A percentile compares a stretch with the other conserved stretches of the same genome.
Conservation (phyloP, 2,888 invertebrate species). For the Drosophila anceps region DNA sequence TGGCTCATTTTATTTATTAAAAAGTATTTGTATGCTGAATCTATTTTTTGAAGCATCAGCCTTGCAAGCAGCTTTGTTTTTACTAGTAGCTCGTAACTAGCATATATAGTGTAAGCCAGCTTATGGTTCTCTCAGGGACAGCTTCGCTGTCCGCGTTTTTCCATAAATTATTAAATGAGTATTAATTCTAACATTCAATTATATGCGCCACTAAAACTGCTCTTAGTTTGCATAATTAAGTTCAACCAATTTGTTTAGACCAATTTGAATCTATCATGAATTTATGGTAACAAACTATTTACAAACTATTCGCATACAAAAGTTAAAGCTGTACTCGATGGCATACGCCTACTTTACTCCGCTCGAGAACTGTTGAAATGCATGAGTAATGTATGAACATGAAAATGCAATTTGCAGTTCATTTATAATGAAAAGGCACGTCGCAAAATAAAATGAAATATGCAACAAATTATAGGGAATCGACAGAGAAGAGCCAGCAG, state of each 20-base stretch:
- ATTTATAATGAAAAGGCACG: slow-evolving; percentile 6
- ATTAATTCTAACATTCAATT: background rate
- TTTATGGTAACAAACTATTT: background rate
- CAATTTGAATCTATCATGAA: background rate
- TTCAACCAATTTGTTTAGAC: background rate
- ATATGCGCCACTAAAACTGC: background rate
- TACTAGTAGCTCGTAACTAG: too few relatives aligned
- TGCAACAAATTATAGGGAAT: slow-evolving; percentile 5
- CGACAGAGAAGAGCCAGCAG: background rate
- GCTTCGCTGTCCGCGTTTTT: too few relatives aligned
- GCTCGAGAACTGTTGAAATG: background rate
- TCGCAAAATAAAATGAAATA: slow-evolving; percentile 8
- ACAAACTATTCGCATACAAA: background rate
- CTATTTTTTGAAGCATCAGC: background rate
- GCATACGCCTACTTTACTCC: too few relatives aligned
- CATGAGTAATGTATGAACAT: background rate
- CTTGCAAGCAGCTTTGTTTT: too few relatives aligned
- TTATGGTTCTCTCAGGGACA: too few relatives aligned
- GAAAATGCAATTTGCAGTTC: slow-evolving; percentile 27
- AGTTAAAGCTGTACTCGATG: background rate
- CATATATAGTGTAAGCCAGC: too few relatives aligned
- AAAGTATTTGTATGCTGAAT: background rate
- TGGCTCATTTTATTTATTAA: too few relatives aligned
- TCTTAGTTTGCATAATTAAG: background rate
- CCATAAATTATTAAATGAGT: background rate